Evolutionary conservation across 2,888 invertebrate genomes (phyloP).

Genomic region (Cheilosia impressa): DNA sequence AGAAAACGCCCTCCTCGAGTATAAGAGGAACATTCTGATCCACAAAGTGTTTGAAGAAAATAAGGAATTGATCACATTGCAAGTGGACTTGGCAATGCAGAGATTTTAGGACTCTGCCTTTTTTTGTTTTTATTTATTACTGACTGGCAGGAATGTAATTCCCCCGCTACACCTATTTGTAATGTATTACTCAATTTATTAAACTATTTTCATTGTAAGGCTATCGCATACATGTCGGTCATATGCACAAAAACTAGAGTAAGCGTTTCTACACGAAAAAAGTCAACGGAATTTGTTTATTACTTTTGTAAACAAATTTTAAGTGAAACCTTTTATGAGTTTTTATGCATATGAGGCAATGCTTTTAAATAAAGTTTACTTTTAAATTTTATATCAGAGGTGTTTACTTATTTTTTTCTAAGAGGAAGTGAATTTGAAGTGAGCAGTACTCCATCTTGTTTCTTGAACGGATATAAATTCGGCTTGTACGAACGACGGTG

Average conservation of each 20-base stretch:
- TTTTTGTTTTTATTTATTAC: constrained; percentile 12
- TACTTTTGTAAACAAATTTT: constrained; percentile 9
- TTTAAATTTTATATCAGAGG: constrained; percentile 1
- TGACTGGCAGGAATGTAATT: constrained; percentile 48
- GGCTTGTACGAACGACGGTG: no score
- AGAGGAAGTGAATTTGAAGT: no score
- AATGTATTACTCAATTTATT: constrained; percentile 28
- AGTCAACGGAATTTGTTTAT: constrained; percentile 5
- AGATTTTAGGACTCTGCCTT: constrained; percentile 72
- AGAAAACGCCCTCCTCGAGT: constrained; percentile 88
- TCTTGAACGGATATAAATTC: no score
- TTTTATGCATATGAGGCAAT: no score
- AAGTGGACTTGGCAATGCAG: constrained; percentile 86
- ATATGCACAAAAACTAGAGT: no score
- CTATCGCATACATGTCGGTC: constrained; percentile 10
- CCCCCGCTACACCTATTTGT: constrained; percentile 33
- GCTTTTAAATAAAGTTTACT: constrained; percentile 35
- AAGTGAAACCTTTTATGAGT: no score
- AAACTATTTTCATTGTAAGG: constrained; percentile 30
- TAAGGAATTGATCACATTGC: constrained; percentile 88
- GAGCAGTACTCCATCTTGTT: no score
- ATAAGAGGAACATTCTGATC: constrained; percentile 87
- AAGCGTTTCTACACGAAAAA: background rate
- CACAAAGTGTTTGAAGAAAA: constrained; percentile 90
- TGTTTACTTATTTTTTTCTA: background rate